Conservation (phyloP, 2,797 vertebrate species). For the Neoniphon sammara region DNA sequence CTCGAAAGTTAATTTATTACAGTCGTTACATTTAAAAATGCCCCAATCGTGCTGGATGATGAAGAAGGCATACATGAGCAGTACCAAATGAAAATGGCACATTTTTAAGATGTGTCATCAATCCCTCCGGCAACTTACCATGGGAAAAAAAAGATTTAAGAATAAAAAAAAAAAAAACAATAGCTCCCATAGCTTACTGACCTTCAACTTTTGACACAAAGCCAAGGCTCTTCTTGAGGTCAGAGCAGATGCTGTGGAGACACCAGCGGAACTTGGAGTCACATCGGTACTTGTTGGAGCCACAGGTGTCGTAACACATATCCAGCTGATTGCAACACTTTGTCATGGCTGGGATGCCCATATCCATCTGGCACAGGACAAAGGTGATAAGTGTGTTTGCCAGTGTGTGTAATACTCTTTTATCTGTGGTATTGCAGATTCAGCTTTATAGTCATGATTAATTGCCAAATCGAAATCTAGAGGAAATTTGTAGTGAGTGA, state of each 20-base stretch:
- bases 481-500: too few relatives aligned
- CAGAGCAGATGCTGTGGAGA: slow-evolving; percentile 96
- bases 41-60: too few relatives aligned
- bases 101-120: too few relatives aligned
- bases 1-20: too few relatives aligned
- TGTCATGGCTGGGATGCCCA: slow-evolving; percentile 96
- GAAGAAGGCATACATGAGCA: too few relatives aligned
- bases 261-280: slow-evolving; percentile 99
- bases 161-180: not conserved
- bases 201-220: slow-evolving; percentile 97
- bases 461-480: too few relatives aligned
- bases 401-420: not conserved
- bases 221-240: slow-evolving; percentile 97
- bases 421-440: not conserved
- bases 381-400: not conserved
- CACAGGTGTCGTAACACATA: slow-evolving; percentile 94
- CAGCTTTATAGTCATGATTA: not conserved
- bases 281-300: slow-evolving; percentile 98
- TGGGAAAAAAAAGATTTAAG: slow-evolving; percentile 4
- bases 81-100: too few relatives aligned
- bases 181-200: slow-evolving; percentile 65
- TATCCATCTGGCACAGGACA: slow-evolving; percentile 83
- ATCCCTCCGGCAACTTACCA: not conserved
- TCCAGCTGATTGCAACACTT: slow-evolving; percentile 97
- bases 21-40: too few relatives aligned